Evolutionary conservation across 1,140 invertebrate genomes (phyloP).

Genomic region (Leptinotarsa undecemlineata): DNA sequence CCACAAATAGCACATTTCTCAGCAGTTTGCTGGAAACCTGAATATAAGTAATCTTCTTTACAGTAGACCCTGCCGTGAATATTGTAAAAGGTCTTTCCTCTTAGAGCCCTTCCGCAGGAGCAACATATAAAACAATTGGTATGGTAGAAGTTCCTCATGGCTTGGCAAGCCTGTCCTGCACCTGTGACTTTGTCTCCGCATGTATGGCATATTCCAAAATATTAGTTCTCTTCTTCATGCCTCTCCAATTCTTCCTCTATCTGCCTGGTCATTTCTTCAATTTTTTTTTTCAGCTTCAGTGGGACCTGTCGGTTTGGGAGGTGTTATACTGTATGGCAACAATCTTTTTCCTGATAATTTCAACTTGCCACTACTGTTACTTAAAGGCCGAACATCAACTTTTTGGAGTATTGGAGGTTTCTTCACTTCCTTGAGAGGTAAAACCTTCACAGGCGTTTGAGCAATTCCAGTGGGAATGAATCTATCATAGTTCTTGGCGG

Average conservation of each 20-base stretch:
- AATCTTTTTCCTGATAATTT: constrained; percentile 72
- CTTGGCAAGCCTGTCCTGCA: constrained; percentile 94
- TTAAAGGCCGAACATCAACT: constrained; percentile 47
- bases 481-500: constrained; percentile 53
- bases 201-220: constrained; percentile 93
- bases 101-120: constrained; percentile 89
- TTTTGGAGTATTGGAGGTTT: constrained; percentile 30
- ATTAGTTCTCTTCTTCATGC: constrained; percentile 91
- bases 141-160: constrained; percentile 97
- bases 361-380: constrained; percentile 44
- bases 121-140: constrained; percentile 98
- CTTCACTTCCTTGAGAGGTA: constrained; percentile 42
- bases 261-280: constrained; percentile 86
- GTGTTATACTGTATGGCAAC: constrained; percentile 86
- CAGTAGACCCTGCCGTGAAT: constrained; percentile 97
- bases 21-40: constrained; percentile 97
- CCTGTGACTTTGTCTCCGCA: constrained; percentile 95
- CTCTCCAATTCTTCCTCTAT: constrained; percentile 94
- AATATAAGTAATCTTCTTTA: constrained; percentile 98
- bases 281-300: constrained; percentile 89
- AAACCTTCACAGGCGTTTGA: constrained; percentile 46
- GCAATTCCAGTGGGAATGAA: constrained; percentile 51
- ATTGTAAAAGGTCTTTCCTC: constrained; percentile 98
- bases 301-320: constrained; percentile 78
- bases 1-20: constrained; percentile 98